Percentiles rank a stretch among this genome's conserved stretches.
These are phyloP conservation scores for Nibea albiflora DNA, from an alignment of 2,113 vertebrate genomes.

Conservation along the genomic window DNA sequence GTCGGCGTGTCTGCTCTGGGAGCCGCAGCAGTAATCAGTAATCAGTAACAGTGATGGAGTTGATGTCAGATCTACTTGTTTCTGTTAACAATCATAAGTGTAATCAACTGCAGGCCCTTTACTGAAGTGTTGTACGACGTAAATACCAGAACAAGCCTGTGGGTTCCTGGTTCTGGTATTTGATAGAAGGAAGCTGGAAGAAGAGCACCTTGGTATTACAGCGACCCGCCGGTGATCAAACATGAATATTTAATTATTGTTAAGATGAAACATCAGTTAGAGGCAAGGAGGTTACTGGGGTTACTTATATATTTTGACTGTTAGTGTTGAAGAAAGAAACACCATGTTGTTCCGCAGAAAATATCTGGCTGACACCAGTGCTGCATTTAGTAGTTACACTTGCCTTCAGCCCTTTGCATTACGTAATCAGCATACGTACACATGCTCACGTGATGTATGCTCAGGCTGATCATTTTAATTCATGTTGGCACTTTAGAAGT, in stretches of 20 bases:
- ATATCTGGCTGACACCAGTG: neutral
- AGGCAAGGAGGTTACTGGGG: neutral
- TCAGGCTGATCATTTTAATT: no score
- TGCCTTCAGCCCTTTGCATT: no score
- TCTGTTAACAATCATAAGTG: constrained; percentile 7
- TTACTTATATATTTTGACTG: neutral
- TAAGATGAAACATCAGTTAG: neutral
- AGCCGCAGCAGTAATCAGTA: neutral
- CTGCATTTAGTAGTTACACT: no score
- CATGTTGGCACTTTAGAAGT: no score
- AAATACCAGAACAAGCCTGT: constrained; percentile 5
- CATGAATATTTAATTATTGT: neutral
- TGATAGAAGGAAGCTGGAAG: neutral
- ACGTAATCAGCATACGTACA: no score
- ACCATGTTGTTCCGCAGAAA: neutral
- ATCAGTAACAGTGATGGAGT: constrained; percentile 22
- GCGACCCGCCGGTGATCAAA: neutral
- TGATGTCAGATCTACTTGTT: constrained; percentile 19
- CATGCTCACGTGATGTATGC: no score
- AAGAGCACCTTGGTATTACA: neutral
- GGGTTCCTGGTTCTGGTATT: constrained; percentile 7
- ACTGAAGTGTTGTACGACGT: neutral
- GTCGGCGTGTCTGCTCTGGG: neutral
- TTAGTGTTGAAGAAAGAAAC: neutral
- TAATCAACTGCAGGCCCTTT: constrained; percentile 5